Evolutionary conservation across 2,888 invertebrate genomes (phyloP), one percentile per base, ranked within the genome.

Genomic region (Tolmerus cingulatus): DNA sequence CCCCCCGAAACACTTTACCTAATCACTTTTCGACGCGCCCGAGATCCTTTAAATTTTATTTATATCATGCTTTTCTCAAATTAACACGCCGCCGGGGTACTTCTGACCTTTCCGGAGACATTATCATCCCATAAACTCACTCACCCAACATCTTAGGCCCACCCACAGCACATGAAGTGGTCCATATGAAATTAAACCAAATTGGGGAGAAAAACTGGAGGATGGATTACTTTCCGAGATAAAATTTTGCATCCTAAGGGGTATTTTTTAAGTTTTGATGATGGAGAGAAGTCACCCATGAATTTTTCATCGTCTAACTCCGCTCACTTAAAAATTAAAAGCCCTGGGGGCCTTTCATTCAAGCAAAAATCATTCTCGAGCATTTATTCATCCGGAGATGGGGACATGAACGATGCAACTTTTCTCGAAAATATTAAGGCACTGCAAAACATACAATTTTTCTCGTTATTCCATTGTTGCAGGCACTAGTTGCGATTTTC

Each of bases 281-380:
- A 81, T 23, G 81, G 55, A 51, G 46, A 55, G 46, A 55, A 81
- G 51, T 81, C 81, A 81, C n/a, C 55, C 55, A 81, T 81, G 55
- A 55, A 81, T 81, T 81, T 81, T 81, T 81, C 55, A 81, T 51
- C 23, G 27, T 43, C 51, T 51, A 27, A 81, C 81, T 81, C 81
- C 46, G 23, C 51, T 81, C 81, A 81, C 51, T 81, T 46, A 30
- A 51, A 81, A 81, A 81, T 81, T 81, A 81, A 81, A 81, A 81
- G 3, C 30, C 81, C 81, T 30, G 7, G 27, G 81, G 55, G 66
- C 19, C 7, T 30, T 81, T 55, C 19, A 81, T 81, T 81, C 27
- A 55, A 81, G 81, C 81, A 81, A 46, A 81, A 81, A 51, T 81
- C 81, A 81, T 34, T 81, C 46, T 55, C 12, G 16, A 81, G 34